Percentiles rank a stretch among this genome's conserved stretches.
Conservation (phyloP, 53 echinoderm and acorn worm genomes). For the Holothuria leucospilota region DNA sequence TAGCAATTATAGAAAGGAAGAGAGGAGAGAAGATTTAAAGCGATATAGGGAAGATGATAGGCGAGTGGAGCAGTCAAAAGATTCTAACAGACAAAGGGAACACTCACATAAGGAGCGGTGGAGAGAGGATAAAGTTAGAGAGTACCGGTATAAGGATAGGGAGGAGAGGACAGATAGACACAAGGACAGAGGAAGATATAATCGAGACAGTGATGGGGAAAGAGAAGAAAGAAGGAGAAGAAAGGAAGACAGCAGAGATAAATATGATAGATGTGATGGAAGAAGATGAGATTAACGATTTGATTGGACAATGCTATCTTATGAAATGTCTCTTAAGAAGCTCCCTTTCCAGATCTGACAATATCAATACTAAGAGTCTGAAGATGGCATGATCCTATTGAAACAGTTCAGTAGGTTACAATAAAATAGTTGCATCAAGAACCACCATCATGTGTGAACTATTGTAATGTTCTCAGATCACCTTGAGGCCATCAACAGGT, state of each 20-base stretch:
- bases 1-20: neutral
- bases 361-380: too few relatives aligned
- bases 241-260: neutral
- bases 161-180: neutral
- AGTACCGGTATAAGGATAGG: conserved; percentile 4
- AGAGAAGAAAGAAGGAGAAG: conserved; percentile 45
- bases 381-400: too few relatives aligned
- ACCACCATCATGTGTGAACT: too few relatives aligned
- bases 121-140: conserved; percentile 33
- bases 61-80: neutral
- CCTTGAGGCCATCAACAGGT: too few relatives aligned
- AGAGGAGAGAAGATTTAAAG: conserved; percentile 27
- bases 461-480: too few relatives aligned
- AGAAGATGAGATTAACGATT: neutral
- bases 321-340: too few relatives aligned
- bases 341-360: too few relatives aligned
- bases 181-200: neutral
- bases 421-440: too few relatives aligned
- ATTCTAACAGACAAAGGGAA: neutral
- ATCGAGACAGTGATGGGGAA: conserved; percentile 5
- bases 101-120: neutral
- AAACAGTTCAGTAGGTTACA: too few relatives aligned
- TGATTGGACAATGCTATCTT: too few relatives aligned
- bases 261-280: conserved; percentile 17
- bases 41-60: conserved; percentile 18